Conservation (phyloP, 2,797 vertebrate genomes). For the Anguilla obscura region DNA sequence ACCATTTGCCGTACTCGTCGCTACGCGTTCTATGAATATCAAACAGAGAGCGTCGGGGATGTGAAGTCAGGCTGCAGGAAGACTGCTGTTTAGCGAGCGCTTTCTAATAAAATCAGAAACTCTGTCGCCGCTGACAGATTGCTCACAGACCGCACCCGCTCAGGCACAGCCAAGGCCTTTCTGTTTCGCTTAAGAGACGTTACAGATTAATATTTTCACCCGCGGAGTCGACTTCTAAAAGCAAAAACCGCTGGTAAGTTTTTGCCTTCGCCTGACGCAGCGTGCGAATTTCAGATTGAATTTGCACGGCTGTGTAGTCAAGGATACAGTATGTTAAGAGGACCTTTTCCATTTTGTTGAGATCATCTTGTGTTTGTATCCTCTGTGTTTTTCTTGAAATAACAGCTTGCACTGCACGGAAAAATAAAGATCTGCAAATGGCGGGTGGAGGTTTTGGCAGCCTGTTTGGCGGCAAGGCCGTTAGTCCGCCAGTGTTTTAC, state of each 20-base stretch:
- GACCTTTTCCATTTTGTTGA: neutral
- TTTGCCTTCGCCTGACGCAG: neutral
- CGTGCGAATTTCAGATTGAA: neutral
- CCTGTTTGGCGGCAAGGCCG: neutral
- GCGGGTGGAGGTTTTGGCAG: too few relatives aligned
- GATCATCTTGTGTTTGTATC: neutral
- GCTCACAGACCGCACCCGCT: neutral
- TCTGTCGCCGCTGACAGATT: slow-evolving; percentile 46
- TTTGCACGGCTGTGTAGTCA: neutral
- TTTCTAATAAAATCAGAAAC: slow-evolving; percentile 46
- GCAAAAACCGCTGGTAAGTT: neutral
- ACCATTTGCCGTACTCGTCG: slow-evolving; percentile 63
- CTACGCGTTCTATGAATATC: slow-evolving; percentile 57
- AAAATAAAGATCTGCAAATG: neutral
- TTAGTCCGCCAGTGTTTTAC: neutral
- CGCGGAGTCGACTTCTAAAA: too few relatives aligned
- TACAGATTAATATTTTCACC: neutral
- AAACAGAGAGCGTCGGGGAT: slow-evolving; percentile 47
- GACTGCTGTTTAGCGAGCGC: slow-evolving; percentile 50
- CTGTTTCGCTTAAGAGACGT: neutral
- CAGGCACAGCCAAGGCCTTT: neutral
- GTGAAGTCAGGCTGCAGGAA: slow-evolving; percentile 53
- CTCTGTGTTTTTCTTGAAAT: neutral
- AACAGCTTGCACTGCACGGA: neutral
- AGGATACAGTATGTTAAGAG: neutral